A percentile compares a stretch with the other conserved stretches of the same genome.
Evolutionary conservation across 2,888 invertebrate species (phyloP).

Genomic region (Subacronicta megacephala): DNA sequence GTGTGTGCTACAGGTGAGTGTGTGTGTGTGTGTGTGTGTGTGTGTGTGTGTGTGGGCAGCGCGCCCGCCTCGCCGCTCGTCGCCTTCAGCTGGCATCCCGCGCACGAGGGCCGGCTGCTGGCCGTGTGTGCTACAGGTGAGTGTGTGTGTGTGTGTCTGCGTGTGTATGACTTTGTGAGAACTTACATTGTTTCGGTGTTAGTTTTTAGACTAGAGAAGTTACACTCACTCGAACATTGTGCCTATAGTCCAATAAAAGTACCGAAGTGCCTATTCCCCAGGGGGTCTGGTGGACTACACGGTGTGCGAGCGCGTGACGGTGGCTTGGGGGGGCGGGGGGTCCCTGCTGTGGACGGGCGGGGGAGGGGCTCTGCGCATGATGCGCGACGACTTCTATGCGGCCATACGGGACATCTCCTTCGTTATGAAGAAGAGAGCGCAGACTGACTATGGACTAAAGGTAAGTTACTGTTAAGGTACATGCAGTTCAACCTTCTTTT

Average conservation of each 20-base stretch:
- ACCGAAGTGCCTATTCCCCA: slow-evolving; percentile 52
- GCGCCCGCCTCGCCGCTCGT: no score
- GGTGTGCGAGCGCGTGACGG: slow-evolving; percentile 94
- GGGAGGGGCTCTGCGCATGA: slow-evolving; percentile 81
- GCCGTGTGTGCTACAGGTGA: not conserved
- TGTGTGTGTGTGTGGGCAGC: no score
- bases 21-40: no score
- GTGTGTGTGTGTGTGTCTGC: no score
- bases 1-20: slow-evolving; percentile 81
- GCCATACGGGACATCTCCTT: slow-evolving; percentile 92
- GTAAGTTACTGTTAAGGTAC: slow-evolving; percentile 78
- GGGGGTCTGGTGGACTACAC: slow-evolving; percentile 92
- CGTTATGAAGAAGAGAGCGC: slow-evolving; percentile 92
- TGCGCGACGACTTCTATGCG: slow-evolving; percentile 81
- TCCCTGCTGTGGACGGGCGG: slow-evolving; percentile 93
- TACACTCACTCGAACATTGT: not conserved
- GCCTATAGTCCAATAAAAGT: not conserved
- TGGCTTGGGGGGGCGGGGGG: slow-evolving; percentile 93
- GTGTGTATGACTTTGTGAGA: no score
- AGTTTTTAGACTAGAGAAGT: not conserved
- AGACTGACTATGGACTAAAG: slow-evolving; percentile 94
- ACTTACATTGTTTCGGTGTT: no score
- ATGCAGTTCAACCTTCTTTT: not conserved
- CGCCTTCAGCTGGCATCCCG: no score
- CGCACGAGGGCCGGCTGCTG: no score